phyloP scores from a whole-genome alignment of 2,797 vertebrate genomes.

The Microctenopoma stevenorrisi region DNA sequence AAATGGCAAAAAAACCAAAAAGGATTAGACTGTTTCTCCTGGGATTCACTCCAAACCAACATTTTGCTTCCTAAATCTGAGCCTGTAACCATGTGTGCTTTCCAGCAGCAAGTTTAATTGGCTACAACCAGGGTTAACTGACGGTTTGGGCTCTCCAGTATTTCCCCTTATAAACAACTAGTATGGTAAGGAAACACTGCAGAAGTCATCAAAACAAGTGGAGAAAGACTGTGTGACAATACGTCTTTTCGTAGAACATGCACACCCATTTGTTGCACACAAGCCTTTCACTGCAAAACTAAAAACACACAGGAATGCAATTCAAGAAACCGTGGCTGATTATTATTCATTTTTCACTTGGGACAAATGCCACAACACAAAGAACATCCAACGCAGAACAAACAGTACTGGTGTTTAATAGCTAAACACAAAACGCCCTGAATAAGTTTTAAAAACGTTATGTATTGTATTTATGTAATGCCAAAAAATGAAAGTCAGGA shows the following conservation, averaged over 20 bases:
- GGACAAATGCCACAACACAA: not conserved
- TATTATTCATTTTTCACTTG: constrained; percentile 17
- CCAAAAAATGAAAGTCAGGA: constrained; percentile 8
- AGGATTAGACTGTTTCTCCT: constrained; percentile 52
- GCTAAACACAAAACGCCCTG: not conserved
- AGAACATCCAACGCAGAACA: no score
- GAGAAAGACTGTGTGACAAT: constrained; percentile 39
- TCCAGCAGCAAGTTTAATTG: constrained; percentile 70
- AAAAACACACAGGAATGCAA: constrained; percentile 11
- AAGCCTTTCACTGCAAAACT: constrained; percentile 14
- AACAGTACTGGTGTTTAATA: no score
- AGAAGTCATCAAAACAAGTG: constrained; percentile 48
- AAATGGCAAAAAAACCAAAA: constrained; percentile 6
- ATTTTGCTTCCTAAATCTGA: constrained; percentile 60
- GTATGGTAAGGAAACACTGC: constrained; percentile 54
- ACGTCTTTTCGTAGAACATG: constrained; percentile 28
- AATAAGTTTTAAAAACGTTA: no score
- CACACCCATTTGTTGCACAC: constrained; percentile 8
- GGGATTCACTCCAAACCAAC: constrained; percentile 59
- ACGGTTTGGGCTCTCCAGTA: constrained; percentile 62
- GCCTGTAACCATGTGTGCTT: constrained; percentile 60
- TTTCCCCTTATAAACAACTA: constrained; percentile 72
- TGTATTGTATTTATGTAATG: not conserved
- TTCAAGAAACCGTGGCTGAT: not conserved
- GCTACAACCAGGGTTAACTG: constrained; percentile 61